A percentile compares a stretch with the other conserved stretches of the same genome.
Conservation (phyloP, 2,888 invertebrate species). For the Octonoba sinensis region DNA sequence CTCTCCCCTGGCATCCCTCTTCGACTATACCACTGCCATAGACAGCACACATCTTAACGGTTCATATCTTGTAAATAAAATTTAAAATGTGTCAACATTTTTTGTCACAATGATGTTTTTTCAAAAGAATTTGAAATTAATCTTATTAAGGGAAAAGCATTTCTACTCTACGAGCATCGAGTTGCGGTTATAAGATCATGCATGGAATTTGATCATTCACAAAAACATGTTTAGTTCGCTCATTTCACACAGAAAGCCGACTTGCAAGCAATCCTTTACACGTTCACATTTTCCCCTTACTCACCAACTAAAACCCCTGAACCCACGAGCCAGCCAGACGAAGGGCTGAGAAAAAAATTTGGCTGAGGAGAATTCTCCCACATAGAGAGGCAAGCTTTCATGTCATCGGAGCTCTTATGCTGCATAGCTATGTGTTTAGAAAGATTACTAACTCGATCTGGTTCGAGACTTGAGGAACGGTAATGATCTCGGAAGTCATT, state of each 20-base stretch:
- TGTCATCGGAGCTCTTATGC: constrained; percentile 59
- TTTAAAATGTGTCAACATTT: too few relatives aligned
- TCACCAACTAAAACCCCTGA: constrained; percentile 61
- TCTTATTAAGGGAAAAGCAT: too few relatives aligned
- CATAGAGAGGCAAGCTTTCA: constrained; percentile 65
- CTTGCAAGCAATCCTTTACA: constrained; percentile 26
- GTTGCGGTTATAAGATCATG: too few relatives aligned
- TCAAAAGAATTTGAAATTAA: too few relatives aligned
- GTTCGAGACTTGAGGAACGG: constrained; percentile 27
- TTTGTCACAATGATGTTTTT: too few relatives aligned
- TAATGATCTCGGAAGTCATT: constrained; percentile 21
- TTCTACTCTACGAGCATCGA: too few relatives aligned
- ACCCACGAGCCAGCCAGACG: constrained; percentile 52
- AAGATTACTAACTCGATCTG: constrained; percentile 31
- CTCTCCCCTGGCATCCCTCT: too few relatives aligned
- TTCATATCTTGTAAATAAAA: too few relatives aligned
- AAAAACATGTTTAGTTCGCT: too few relatives aligned
- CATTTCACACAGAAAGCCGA: neutral
- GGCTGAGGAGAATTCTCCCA: constrained; percentile 25
- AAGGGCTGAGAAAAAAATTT: constrained; percentile 29
- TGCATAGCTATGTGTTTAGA: constrained; percentile 46
- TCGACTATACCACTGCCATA: too few relatives aligned
- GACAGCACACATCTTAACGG: too few relatives aligned
- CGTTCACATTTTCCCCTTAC: constrained; percentile 16
- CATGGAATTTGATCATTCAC: too few relatives aligned